Evolutionary conservation across 2,113 vertebrate species (phyloP).

Genomic region (Ciconia stormi): DNA sequence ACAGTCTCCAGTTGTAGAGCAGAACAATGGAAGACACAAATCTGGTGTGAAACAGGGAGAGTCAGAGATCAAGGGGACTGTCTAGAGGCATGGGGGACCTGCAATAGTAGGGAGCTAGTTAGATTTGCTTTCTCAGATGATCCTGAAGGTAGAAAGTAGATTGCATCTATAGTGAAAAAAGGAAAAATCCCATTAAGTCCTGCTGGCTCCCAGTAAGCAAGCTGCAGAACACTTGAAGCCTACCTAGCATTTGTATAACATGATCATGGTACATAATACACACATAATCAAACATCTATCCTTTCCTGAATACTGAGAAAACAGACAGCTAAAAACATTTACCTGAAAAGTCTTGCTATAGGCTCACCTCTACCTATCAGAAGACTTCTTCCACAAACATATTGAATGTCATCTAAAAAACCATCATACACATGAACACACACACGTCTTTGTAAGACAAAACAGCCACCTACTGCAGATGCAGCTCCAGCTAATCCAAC

Average conservation of each 20-base stretch:
- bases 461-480: neutral
- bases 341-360: neutral
- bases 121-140: neutral
- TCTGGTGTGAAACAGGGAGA: neutral
- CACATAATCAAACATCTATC: neutral
- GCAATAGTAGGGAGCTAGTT: neutral
- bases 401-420: neutral
- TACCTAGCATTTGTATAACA: neutral
- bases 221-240: neutral
- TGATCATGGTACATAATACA: neutral
- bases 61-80: neutral
- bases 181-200: neutral
- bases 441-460: neutral
- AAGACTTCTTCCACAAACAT: neutral
- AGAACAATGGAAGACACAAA: neutral
- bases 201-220: neutral
- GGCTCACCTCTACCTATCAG: neutral
- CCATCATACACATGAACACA: neutral
- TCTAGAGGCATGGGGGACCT: neutral
- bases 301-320: neutral
- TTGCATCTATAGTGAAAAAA: neutral
- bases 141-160: neutral
- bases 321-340: neutral
- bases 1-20: neutral
- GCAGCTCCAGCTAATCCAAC: neutral